Base-by-base conservation (phyloP, 2,113 vertebrate genomes). In the Parus major region DNA sequence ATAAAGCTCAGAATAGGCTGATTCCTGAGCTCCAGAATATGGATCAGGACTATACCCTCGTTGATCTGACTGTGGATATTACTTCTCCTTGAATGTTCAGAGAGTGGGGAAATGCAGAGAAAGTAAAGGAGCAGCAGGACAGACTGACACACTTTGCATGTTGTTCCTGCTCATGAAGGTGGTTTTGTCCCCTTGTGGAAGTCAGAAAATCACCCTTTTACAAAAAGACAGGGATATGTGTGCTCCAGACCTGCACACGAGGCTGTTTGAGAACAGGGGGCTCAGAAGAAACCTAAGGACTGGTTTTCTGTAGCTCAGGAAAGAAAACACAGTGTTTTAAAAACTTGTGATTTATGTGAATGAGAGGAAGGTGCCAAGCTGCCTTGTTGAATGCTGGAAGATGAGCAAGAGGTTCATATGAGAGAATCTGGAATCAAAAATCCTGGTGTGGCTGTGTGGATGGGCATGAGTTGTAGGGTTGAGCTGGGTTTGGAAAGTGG, bases 1-100 rank as follows among this genome's bases (percentile, higher is more conserved):
- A 7, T 66, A 50, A n/a, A 71, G n/a, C 52, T 85, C 73, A 56
- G 31, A 41, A 53, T 9, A 36, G 47, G 49, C 33, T 87, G 55
- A 3, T 53, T 21, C 41, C 46, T 60, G 73, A 82, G 27, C 69
- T 78, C 29, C 20, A 33, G 36, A 16, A 36, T 6, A 2, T 0
- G 0, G 55, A 31, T 49, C 16, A 19, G 39, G 22, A 21, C 27
- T 36, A 14, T n/a, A 3, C 13, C 18, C 25, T 81, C 0, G 0
- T 28, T 50, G 12, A 7, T 27, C 31, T 56, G 49, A 49, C 59
- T 60, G 12, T 39, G 65, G 41, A 7, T 27, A 10, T 56, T 75
- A 29, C 36, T 88, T 59, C n/a, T 85, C 23, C 41, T 55, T 59
- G 36, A 5, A 3, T 9, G 4, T 69, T 88, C 69, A 57, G 53